Percentiles rank a stretch among this genome's conserved stretches.
phyloP scores from a whole-genome alignment of 2,113 vertebrate species.

The Trogon melanurus region DNA sequence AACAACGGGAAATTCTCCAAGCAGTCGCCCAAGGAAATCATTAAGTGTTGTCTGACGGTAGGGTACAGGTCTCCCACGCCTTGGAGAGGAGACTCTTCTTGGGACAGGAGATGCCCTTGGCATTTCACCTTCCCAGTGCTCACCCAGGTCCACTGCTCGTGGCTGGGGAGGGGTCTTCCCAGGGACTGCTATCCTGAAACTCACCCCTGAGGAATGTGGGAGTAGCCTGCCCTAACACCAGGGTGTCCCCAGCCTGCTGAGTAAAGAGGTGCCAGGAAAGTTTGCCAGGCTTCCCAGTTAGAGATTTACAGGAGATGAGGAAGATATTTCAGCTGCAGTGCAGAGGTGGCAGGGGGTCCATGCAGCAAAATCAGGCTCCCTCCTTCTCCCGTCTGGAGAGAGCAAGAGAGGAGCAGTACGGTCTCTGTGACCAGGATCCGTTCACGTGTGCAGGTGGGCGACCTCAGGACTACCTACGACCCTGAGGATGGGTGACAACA shows the following conservation, averaged over 20 bases:
- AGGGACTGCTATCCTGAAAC: background rate
- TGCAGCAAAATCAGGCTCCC: background rate
- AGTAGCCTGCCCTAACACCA: background rate
- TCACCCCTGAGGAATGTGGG: background rate
- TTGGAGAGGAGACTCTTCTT: background rate
- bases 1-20: background rate
- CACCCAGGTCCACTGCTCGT: background rate
- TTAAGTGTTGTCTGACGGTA: background rate
- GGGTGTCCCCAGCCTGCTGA: background rate
- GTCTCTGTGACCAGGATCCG: too few species aligned
- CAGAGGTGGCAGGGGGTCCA: background rate
- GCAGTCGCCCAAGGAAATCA: background rate
- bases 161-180: background rate
- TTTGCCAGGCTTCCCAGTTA: background rate
- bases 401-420: background rate
- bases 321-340: background rate
- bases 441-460: background rate
- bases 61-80: fast-evolving
- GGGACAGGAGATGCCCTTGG: background rate
- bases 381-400: background rate
- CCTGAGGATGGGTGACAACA: fast-evolving
- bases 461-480: fast-evolving
- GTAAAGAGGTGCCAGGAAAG: background rate
- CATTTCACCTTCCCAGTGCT: background rate
- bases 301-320: background rate